phyloP scores from a whole-genome alignment of 2,113 vertebrate species.

The Hyperoodon ampullatus region DNA sequence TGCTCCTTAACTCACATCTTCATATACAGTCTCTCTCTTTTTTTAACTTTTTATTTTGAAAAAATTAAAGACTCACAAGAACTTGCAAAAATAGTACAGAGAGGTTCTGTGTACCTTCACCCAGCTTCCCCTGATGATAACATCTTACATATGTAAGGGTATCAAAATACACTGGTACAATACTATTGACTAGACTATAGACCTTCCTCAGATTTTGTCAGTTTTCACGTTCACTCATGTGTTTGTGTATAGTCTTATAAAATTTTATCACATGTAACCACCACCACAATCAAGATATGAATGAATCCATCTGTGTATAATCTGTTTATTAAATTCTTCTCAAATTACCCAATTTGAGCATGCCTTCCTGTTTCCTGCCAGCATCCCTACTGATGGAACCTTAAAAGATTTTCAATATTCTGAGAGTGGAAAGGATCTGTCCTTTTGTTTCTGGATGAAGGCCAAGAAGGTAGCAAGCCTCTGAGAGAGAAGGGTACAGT shows the following conservation, averaged over 20 bases:
- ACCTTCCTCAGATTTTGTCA: neutral
- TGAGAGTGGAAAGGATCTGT: slow-evolving; percentile 27
- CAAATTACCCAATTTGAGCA: slow-evolving; percentile 35
- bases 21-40: neutral
- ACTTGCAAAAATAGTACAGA: slow-evolving; percentile 18
- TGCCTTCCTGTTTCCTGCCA: slow-evolving; percentile 19
- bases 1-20: neutral
- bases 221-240: neutral
- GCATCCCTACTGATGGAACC: neutral
- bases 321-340: slow-evolving; percentile 26
- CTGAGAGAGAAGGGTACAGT: neutral
- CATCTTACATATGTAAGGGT: neutral
- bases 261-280: slow-evolving; percentile 2
- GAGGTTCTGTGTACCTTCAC: neutral
- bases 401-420: slow-evolving; percentile 9
- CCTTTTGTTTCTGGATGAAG: slow-evolving; percentile 40
- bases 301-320: neutral
- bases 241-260: neutral
- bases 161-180: slow-evolving; percentile 1
- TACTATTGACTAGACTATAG: neutral
- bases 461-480: slow-evolving; percentile 28
- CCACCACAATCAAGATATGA: neutral
- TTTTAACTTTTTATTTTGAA: slow-evolving; percentile 38
- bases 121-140: neutral
- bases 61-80: neutral